These are phyloP conservation scores for Pachypanchax playfairii DNA, from an alignment of 2,113 vertebrate species.

Conservation along the genomic window DNA sequence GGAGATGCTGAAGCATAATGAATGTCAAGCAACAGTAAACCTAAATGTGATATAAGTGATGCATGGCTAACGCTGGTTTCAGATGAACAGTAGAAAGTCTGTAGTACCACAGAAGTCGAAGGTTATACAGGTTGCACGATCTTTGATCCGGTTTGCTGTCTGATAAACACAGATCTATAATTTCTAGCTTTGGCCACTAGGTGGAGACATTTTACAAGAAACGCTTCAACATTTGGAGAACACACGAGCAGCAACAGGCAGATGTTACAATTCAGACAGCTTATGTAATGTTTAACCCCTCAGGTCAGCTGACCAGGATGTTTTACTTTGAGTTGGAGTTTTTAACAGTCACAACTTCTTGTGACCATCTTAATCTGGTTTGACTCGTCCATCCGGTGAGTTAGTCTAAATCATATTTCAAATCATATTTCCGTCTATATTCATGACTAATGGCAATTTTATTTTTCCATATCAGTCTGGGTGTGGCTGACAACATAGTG, in stretches of 20 bases:
- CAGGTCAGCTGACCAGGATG: not conserved
- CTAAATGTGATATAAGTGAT: no score
- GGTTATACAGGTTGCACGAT: no score
- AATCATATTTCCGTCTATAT: not conserved
- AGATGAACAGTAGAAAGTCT: no score
- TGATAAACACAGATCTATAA: not conserved
- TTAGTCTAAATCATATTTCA: not conserved
- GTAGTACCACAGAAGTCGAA: no score
- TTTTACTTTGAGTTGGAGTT: no score
- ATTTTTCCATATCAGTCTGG: not conserved
- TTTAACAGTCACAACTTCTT: no score
- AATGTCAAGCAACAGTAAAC: no score
- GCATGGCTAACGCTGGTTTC: no score
- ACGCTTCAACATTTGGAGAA: fast-evolving
- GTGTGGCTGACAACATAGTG: not conserved
- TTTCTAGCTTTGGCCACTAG: slow-evolving; percentile 25
- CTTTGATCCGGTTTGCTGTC: no score
- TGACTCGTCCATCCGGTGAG: not conserved
- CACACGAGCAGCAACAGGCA: slow-evolving; percentile 38
- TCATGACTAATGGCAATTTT: not conserved
- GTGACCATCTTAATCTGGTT: slow-evolving; percentile 6
- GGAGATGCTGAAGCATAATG: no score
- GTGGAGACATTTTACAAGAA: slow-evolving; percentile 43
- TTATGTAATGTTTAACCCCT: no score
- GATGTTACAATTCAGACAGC: not conserved